These are phyloP conservation scores for Aplysina aerophoba DNA, from an alignment of 37 sponge, comb jelly and placozoan species.

Conservation along the genomic window DNA sequence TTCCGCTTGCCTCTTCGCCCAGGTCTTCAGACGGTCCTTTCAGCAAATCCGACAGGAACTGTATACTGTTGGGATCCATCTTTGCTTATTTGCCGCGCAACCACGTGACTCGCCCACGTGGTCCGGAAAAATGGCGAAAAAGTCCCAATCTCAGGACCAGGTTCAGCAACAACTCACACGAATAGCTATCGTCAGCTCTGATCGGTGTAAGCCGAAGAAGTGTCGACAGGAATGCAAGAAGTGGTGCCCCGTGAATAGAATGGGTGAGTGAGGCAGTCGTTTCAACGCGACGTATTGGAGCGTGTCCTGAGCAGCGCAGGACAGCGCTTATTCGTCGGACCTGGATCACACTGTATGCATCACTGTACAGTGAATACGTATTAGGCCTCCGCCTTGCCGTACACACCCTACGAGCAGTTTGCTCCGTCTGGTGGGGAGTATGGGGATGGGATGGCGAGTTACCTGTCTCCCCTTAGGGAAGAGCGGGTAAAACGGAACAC, in stretches of 20 bases:
- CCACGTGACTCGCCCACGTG: constrained; percentile 16
- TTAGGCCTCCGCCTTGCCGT: too few relatives aligned
- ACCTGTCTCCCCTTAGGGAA: too few relatives aligned
- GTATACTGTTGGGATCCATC: constrained; percentile 57
- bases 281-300: too few relatives aligned
- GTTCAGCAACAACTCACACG: constrained; percentile 81
- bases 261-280: constrained; percentile 72
- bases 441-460: too few relatives aligned
- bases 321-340: too few relatives aligned
- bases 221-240: constrained; percentile 97
- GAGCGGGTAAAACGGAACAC: too few relatives aligned
- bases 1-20: constrained; percentile 42
- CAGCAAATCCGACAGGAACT: constrained; percentile 59
- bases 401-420: too few relatives aligned
- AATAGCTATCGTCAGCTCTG: constrained; percentile 93
- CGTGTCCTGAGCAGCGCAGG: too few relatives aligned
- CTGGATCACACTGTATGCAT: too few relatives aligned
- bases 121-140: constrained; percentile 9
- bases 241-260: constrained; percentile 95
- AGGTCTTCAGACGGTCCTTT: constrained; percentile 53
- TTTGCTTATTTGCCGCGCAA: background rate
- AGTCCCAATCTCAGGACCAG: constrained; percentile 1
- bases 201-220: constrained; percentile 96
- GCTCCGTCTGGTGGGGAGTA: too few relatives aligned
- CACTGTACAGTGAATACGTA: too few relatives aligned